Percentiles rank a stretch among this genome's conserved stretches.
phyloP scores from a whole-genome alignment of 2,888 invertebrate genomes.

The Cecidostiba fungosa region DNA sequence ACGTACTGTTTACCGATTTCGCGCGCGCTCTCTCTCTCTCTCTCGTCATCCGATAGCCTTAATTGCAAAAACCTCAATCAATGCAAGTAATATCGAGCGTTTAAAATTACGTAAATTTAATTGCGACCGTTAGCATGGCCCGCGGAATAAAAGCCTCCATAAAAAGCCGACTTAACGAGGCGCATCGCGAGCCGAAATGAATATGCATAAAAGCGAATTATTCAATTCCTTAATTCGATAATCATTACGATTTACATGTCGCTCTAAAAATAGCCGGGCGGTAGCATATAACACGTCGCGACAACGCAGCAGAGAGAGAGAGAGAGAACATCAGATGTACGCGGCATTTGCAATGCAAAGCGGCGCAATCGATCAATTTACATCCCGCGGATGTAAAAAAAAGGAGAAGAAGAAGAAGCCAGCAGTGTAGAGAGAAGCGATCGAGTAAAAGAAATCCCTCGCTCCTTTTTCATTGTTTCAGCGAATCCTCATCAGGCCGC shows the following conservation, averaged over 20 bases:
- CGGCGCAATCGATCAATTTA: slow-evolving; percentile 59
- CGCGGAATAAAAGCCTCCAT: not conserved
- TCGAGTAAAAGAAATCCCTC: slow-evolving; percentile 59
- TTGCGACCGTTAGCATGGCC: not conserved
- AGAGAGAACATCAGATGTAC: slow-evolving; percentile 20
- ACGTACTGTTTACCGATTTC: not conserved
- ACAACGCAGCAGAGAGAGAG: not conserved
- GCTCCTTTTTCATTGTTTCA: slow-evolving; percentile 59
- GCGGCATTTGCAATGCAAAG: slow-evolving; percentile 51
- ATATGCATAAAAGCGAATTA: slow-evolving; percentile 54
- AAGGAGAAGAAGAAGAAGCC: not conserved
- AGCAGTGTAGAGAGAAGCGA: slow-evolving; percentile 27
- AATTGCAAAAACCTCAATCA: not conserved
- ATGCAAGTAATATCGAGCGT: not conserved
- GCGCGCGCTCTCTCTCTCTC: no score
- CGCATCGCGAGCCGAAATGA: slow-evolving; percentile 37
- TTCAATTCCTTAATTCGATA: slow-evolving; percentile 39
- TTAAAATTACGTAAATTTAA: slow-evolving; percentile 42
- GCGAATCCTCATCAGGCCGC: slow-evolving; percentile 52
- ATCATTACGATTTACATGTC: slow-evolving; percentile 42
- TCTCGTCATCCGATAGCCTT: not conserved
- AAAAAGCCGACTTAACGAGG: slow-evolving; percentile 7
- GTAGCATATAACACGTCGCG: not conserved
- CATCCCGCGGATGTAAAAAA: slow-evolving; percentile 1
- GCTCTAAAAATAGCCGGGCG: slow-evolving; percentile 47